A percentile compares a stretch with the other conserved stretches of the same genome.
These are phyloP conservation scores for Agapostemon virescens DNA, from an alignment of 2,888 invertebrate species.

Conservation along the genomic window DNA sequence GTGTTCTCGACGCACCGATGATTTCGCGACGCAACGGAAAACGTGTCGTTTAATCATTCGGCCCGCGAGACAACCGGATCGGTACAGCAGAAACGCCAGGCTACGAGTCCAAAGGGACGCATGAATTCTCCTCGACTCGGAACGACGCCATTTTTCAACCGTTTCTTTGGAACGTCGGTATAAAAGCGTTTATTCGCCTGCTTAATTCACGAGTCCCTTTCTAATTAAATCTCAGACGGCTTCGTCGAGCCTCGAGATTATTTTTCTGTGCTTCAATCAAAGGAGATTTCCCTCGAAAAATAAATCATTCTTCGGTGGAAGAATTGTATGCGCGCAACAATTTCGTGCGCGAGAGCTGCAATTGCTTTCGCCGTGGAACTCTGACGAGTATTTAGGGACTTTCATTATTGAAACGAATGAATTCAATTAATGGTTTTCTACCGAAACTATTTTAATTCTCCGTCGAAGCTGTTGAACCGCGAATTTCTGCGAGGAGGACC, in stretches of 20 bases:
- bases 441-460: not conserved
- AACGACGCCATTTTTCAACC: conserved; percentile 4
- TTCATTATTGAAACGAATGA: not conserved
- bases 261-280: not conserved
- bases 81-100: not conserved
- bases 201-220: conserved; percentile 44
- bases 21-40: conserved; percentile 15
- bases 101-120: not conserved
- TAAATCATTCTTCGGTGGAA: not conserved
- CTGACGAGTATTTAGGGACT: not conserved
- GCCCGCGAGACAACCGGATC: not conserved
- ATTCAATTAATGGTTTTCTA: not conserved
- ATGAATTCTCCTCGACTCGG: not conserved
- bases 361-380: not conserved
- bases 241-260: conserved; percentile 10
- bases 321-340: not conserved
- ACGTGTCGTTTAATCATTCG: conserved; percentile 26
- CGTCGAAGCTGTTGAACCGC: not conserved
- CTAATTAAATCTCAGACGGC: conserved; percentile 46
- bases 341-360: not conserved
- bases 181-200: conserved; percentile 9
- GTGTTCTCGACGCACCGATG: conserved; percentile 10
- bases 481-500: not conserved
- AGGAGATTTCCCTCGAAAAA: not conserved
- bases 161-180: not conserved